These are phyloP conservation scores for Heliconius cydno DNA, from an alignment of 2,888 invertebrate species.

Conservation along the genomic window DNA sequence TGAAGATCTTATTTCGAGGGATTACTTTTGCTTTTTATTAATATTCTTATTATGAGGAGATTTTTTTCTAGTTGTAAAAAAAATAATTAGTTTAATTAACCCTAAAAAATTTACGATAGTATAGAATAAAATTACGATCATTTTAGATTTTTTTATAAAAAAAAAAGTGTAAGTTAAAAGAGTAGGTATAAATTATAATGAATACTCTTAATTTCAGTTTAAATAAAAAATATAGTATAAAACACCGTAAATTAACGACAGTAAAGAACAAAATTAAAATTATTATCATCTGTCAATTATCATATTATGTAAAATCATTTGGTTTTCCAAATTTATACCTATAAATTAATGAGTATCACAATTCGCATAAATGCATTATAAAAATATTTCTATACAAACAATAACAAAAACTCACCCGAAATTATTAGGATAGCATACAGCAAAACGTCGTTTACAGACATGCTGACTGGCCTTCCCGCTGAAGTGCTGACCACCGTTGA, in stretches of 20 bases:
- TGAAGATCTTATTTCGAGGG: too few species aligned
- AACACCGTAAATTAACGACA: not conserved
- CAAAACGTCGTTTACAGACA: constrained; percentile 62
- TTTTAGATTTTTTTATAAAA: too few species aligned
- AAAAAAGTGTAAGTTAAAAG: not conserved
- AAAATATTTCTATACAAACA: not conserved
- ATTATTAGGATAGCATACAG: constrained; percentile 75
- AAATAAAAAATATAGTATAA: not conserved
- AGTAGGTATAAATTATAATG: not conserved
- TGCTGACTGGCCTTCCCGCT: constrained; percentile 69
- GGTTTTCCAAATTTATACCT: too few species aligned
- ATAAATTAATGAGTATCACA: too few species aligned
- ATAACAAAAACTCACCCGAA: constrained; percentile 68
- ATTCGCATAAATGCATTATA: too few species aligned
- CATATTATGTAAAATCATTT: too few species aligned
- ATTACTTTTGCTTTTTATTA: not conserved
- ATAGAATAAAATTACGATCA: too few species aligned
- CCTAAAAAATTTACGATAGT: too few species aligned
- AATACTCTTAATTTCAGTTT: not conserved
- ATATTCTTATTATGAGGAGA: not conserved
- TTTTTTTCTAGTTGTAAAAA: too few species aligned
- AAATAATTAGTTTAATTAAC: too few species aligned
- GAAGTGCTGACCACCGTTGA: constrained; percentile 79
- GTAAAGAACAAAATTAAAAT: not conserved
- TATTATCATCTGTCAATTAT: too few species aligned